Base-by-base conservation (phyloP, 2,113 vertebrate genomes). In the Bagarius yarrelli region DNA sequence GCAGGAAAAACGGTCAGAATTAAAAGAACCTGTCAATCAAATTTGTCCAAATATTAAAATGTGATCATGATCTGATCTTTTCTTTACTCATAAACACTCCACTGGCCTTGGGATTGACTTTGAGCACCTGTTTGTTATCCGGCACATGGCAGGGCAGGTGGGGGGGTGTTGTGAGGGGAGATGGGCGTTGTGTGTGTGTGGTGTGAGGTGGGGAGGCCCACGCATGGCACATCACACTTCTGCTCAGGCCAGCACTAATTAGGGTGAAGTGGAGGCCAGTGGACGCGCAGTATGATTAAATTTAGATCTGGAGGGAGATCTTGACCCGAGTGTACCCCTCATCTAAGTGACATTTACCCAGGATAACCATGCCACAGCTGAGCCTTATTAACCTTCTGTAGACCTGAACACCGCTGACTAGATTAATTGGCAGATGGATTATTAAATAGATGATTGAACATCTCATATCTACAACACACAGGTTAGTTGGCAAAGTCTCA, bases 341-440 rank as follows among this genome's bases (percentile, higher is more conserved):
- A 86, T 93, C 92, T 92, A 93, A 93, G 91, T 94, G 93, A 94
- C 93, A 94, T 93, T 94, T 94, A 92, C 91, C 91, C 89, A 89
- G 84, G 91, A 94, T 91, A 91, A 92, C 91, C 88, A 91, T 87
- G 88, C 88, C 87, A 83, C 92, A 91, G 90, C 91, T 89, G 91
- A 91, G 89, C 88, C 91, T 92, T 92, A 91, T 94, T 93, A 94
- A 94, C 92, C 93, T 92, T 90, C 90, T 89, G 90, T 92, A 90
- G 90, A 92, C 91, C 91, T 89, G 87, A 90, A 90, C 86, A 88
- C 87, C 61, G 83, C 86, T 85, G 88, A 80, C 81, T 82, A 85
- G 88, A 87, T 91, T 93, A 92, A 93, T 93, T 93, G 92, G 91
- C 91, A 91, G 90, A 89, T 89, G 90, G 90, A 92, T 93, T 93